Percentiles rank a stretch among this genome's conserved stretches.
These are phyloP conservation scores for Melieria crassipennis DNA, from an alignment of 2,888 invertebrate species.

Conservation along the genomic window DNA sequence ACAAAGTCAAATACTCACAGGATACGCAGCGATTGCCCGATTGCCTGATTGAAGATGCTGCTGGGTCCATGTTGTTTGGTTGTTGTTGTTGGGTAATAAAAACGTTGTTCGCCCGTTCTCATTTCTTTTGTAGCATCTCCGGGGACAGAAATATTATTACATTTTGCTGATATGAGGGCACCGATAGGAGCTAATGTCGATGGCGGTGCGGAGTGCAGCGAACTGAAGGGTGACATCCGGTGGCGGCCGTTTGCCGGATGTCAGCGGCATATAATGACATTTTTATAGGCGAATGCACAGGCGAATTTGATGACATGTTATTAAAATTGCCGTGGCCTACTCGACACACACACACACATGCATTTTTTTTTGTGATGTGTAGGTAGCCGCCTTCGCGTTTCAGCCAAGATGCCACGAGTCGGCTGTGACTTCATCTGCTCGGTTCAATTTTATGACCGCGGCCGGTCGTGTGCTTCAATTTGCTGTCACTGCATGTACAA, in stretches of 20 bases:
- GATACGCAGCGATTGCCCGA: slow-evolving; percentile 13
- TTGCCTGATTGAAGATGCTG: slow-evolving; percentile 33
- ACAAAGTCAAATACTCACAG: not conserved
- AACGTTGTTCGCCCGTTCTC: slow-evolving; percentile 5
- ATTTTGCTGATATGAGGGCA: slow-evolving; percentile 10
- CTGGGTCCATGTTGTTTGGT: not conserved
- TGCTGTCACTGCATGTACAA: not conserved
- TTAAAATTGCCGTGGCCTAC: slow-evolving; percentile 50
- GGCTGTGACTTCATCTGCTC: slow-evolving; percentile 27
- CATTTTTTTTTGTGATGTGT: not conserved
- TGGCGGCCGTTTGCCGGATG: slow-evolving; percentile 28
- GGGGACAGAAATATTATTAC: slow-evolving; percentile 37
- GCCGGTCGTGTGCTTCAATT: not conserved
- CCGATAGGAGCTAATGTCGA: slow-evolving; percentile 30
- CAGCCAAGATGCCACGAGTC: not conserved
- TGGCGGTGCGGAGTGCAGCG: slow-evolving; percentile 15
- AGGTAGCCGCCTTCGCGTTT: not conserved
- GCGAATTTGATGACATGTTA: slow-evolving; percentile 51
- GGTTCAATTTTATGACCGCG: slow-evolving; percentile 24
- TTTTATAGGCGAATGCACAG: slow-evolving; percentile 54
- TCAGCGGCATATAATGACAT: slow-evolving; percentile 49
- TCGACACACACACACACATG: not conserved
- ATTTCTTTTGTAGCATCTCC: slow-evolving; percentile 39
- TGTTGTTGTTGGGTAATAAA: slow-evolving; percentile 38
- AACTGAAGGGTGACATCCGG: not conserved